Evolutionary conservation across 1,140 invertebrate species (phyloP), one percentile per base, ranked within the genome.

Genomic region (Ladona fulva): DNA sequence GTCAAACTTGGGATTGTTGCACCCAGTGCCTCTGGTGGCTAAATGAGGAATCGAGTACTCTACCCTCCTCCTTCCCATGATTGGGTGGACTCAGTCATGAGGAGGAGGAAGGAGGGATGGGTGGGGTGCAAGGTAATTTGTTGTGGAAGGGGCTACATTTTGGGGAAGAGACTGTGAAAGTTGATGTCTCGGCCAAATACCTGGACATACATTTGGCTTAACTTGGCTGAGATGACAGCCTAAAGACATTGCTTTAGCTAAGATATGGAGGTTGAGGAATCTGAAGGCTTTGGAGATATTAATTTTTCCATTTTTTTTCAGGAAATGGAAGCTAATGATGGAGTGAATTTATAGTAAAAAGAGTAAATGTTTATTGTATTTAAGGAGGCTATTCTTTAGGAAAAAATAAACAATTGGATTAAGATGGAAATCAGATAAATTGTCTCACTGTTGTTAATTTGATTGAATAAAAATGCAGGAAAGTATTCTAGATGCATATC

Each of bases 21-120:
- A 66, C 52, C n/a, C 52, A 19, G 52, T 66, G 52, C 52, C 52
- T 22, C 52, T 66, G 14, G 52, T 66, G 3, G 52, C 52, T 22
- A 66, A 66, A 66, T 66, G 52, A 66, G 52, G 52, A 16, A 66
- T 16, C 16, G 52, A 66, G 52, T 66, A 66, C 52, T 66, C 52
- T 19, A 22, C 52, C 52, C 52, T 66, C 52, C 52, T 66, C 52
- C 52, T 66, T 66, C 52, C 52, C 52, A 66, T 66, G 52, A 66
- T 66, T 66, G 52, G 52, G 52, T 66, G 52, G 52, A 66, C 52
- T 66, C 52, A 66, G 52, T 66, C 52, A 19, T 66, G 52, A 66
- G 52, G 52, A 22, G 52, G 52, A 22, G n/a, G 52, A 22, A 66
- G 52, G n/a, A 66, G 52, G 14, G 14, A 22, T 16, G 52, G 52